phyloP scores from a whole-genome alignment of 2,797 vertebrate species.

The Xenops minutus region DNA sequence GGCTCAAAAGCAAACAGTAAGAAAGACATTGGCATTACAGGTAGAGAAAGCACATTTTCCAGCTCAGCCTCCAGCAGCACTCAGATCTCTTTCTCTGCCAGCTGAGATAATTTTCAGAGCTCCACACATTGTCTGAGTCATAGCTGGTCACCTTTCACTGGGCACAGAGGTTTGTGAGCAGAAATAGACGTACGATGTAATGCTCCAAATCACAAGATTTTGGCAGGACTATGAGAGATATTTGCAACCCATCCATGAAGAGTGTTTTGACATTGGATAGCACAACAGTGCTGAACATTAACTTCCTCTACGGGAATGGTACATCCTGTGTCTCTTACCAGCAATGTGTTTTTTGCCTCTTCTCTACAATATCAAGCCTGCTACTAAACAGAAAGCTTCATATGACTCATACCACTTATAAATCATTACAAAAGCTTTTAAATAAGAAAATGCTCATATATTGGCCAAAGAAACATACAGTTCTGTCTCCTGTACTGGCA shows the following conservation, averaged over 20 bases:
- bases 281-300: background rate
- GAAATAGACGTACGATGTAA: background rate
- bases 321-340: background rate
- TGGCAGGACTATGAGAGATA: background rate
- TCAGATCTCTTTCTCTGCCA: background rate
- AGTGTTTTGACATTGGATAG: background rate
- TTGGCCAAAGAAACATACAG: background rate
- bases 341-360: background rate
- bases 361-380: accelerated
- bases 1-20: background rate
- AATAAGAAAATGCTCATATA: background rate
- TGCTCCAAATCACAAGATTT: background rate
- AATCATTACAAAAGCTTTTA: background rate
- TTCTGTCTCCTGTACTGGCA: background rate
- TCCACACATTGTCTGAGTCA: background rate
- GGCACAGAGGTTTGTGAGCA: background rate
- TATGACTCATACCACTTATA: background rate
- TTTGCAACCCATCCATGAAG: background rate
- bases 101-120: background rate
- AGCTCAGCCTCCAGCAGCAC: background rate
- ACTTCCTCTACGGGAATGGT: background rate
- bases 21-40: background rate
- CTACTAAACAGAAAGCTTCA: background rate
- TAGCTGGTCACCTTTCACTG: background rate
- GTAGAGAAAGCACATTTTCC: background rate